A percentile compares a stretch with the other conserved stretches of the same genome.
Conservation (phyloP, 2,888 invertebrate genomes). For the Lampropteryx suffumata region DNA sequence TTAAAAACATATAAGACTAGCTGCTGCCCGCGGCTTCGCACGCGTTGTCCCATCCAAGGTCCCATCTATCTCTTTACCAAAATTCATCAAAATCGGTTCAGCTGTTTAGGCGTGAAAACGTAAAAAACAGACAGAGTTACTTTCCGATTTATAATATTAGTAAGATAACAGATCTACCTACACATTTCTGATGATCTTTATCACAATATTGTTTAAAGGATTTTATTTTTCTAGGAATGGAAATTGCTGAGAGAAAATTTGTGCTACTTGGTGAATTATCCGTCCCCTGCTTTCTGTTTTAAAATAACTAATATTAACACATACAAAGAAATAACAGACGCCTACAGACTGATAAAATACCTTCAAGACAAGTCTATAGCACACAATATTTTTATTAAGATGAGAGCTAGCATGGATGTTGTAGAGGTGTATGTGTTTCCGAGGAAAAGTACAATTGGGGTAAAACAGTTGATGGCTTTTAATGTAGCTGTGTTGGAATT, state of each 20-base stretch:
- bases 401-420: slow-evolving; percentile 54
- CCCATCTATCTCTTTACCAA: too few relatives aligned
- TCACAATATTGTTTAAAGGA: too few relatives aligned
- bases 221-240: slow-evolving; percentile 80
- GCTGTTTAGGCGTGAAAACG: too few relatives aligned
- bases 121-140: too few relatives aligned
- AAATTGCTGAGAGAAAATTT: slow-evolving; percentile 76
- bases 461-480: slow-evolving; percentile 82
- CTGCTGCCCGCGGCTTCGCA: too few relatives aligned
- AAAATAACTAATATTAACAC: slow-evolving; percentile 64
- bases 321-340: slow-evolving; percentile 54
- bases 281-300: slow-evolving; percentile 88
- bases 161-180: too few relatives aligned
- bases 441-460: slow-evolving; percentile 78
- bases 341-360: slow-evolving; percentile 79
- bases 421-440: slow-evolving; percentile 86
- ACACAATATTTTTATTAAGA: slow-evolving; percentile 89
- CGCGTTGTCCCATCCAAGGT: too few relatives aligned
- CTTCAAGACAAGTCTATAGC: slow-evolving; percentile 85
- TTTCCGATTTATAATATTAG: too few relatives aligned
- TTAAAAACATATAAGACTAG: too few relatives aligned
- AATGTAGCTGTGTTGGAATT: slow-evolving; percentile 90
- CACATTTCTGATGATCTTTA: too few relatives aligned
- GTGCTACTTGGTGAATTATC: slow-evolving; percentile 77
- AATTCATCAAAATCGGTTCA: too few relatives aligned